Evolutionary conservation across 2,113 vertebrate genomes (phyloP), one percentile per base, ranked within the genome.

Genomic region (Excalfactoria chinensis): DNA sequence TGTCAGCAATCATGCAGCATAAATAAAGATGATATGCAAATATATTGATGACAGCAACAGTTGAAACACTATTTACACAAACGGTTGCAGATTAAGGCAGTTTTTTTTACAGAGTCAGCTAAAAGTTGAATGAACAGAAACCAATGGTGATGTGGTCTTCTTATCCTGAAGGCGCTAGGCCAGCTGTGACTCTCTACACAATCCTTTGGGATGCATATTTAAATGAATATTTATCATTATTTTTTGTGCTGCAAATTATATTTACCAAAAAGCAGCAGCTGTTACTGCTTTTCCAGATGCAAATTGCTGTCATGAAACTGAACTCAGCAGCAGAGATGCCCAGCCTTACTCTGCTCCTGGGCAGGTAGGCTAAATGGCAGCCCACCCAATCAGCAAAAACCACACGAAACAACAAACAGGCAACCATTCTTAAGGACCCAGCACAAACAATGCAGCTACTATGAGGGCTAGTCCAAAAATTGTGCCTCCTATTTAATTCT

Each of bases 1-100:
- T 93, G 84, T 93, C 95, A 97, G 94, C 93, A 96, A 86, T 90
- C 91, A 84, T 53, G 81, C 23, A 85, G 35, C 41, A 95, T 97
- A 97, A 94, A 97, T 97, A 97, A 97, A 97, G 96, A 97, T 93
- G 95, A 96, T 94, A 97, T 94, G 89, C 86, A 97, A 96, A 97
- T 86, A 96, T 80, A 93, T 58, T 92, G 97, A 97, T 90, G 95
- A 96, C 78, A 93, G 88, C 91, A 97, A 96, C 86, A 86, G 75
- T 91, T 97, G 92, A 93, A 96, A 93, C 74, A 80, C 72, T 95
- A 94, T 96, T 96, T 94, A 93, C 88, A 96, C 71, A 91, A 97
- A 77, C 86, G 51, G 48, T 84, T 97, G 94, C 79, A 92, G 58
- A 86, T 85, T 86, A 93, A 94, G 68, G 68, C 17, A 30, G n/a